Conservation (phyloP, 2,797 vertebrate species). For the Prionace glauca region DNA sequence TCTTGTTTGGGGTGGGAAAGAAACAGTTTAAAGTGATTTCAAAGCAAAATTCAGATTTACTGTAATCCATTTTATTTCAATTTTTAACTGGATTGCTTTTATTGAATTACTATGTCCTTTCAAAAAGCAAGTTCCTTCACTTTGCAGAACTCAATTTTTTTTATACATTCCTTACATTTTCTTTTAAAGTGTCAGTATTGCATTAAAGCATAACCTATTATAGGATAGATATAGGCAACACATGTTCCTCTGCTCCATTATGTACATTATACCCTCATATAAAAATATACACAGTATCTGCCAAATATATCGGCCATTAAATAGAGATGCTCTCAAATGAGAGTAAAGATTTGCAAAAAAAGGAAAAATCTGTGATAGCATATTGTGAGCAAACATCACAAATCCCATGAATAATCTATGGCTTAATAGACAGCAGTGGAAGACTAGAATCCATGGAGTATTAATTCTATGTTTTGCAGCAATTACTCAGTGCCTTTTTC, state of each 20-base stretch:
- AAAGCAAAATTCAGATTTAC: not conserved
- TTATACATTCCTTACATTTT: not conserved
- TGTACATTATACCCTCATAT: constrained; percentile 24
- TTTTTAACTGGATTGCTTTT: not conserved
- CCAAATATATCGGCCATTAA: constrained; percentile 30
- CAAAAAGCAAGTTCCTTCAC: constrained; percentile 5
- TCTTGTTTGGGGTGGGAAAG: not conserved
- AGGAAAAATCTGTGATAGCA: not conserved
- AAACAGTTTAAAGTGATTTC: not conserved
- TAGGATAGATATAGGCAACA: not conserved
- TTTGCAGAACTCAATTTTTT: constrained; percentile 1
- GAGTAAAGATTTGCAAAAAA: not conserved
- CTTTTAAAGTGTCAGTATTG: not conserved
- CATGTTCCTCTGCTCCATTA: constrained; percentile 5
- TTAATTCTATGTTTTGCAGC: constrained; percentile 52
- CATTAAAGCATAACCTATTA: not conserved
- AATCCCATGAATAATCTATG: not conserved
- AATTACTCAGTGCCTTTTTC: constrained; percentile 48
- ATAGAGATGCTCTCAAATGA: constrained; percentile 34
- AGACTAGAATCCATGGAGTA: not conserved
- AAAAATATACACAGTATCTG: constrained; percentile 9
- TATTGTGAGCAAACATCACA: constrained; percentile 14
- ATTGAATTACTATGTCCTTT: not conserved
- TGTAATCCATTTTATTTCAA: not conserved
- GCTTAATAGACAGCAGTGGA: not conserved